Evolutionary conservation across 1,140 invertebrate genomes (phyloP).

Genomic region (Pseudachorutes palmiensis): DNA sequence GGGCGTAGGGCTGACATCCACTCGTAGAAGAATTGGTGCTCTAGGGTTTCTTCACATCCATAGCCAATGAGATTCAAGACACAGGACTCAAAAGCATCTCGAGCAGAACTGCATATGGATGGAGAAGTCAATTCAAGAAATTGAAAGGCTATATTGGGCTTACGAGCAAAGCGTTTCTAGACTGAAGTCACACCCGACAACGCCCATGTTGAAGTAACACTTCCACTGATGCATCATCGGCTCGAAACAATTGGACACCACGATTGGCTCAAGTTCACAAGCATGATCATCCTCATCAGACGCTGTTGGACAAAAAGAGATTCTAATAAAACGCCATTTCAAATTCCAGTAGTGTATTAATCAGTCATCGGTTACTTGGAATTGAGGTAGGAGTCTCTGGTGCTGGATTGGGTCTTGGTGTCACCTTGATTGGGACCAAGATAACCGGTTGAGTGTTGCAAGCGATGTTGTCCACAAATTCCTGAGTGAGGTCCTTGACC

Average conservation of each 20-base stretch:
- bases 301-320: no score
- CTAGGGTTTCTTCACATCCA: not conserved
- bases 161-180: slow-evolving; percentile 2
- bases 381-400: not conserved
- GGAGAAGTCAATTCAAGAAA: not conserved
- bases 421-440: not conserved
- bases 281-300: not conserved
- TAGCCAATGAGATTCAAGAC: not conserved
- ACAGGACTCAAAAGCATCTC: not conserved
- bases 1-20: not conserved
- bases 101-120: not conserved
- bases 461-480: slow-evolving; percentile 1
- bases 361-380: not conserved
- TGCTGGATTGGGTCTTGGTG: not conserved
- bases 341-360: no score
- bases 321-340: no score
- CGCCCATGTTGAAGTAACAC: not conserved
- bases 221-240: not conserved
- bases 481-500: not conserved
- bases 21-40: not conserved
- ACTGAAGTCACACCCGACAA: not conserved
- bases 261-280: not conserved
- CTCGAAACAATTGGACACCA: not conserved
- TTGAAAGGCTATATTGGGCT: not conserved
- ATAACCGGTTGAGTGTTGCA: slow-evolving; percentile 11